Conservation (phyloP, 2,797 vertebrate species). For the Heterohyrax brucei region DNA sequence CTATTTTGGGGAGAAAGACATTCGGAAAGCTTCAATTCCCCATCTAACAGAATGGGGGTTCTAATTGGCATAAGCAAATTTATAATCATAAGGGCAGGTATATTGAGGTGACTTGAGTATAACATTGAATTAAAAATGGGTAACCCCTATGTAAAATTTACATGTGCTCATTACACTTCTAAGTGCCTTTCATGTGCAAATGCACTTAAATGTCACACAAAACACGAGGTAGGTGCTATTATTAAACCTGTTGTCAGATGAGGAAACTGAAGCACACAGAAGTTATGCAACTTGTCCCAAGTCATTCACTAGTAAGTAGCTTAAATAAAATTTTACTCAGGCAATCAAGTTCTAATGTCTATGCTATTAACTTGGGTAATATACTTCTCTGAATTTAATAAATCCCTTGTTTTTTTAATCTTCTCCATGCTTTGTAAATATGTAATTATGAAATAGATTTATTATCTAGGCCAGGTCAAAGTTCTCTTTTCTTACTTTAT, state of each 20-base stretch:
- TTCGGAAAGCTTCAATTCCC: background rate
- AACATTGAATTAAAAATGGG: background rate
- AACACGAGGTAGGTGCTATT: background rate
- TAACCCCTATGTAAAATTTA: background rate
- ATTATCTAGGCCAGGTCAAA: background rate
- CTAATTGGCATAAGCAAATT: background rate
- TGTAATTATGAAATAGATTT: background rate
- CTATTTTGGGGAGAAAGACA: background rate
- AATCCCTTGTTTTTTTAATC: background rate
- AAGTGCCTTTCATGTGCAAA: background rate
- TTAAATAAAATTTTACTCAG: background rate
- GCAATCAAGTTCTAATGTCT: background rate
- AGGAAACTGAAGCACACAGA: background rate
- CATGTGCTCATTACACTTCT: background rate
- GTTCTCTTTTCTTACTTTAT: background rate
- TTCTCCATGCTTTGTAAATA: background rate
- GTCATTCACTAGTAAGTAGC: background rate
- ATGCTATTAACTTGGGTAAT: background rate
- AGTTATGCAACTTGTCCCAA: background rate
- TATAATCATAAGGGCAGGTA: background rate
- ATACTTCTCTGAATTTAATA: background rate
- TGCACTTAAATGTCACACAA: background rate
- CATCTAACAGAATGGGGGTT: background rate
- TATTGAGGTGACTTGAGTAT: background rate
- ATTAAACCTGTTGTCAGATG: background rate